These are phyloP conservation scores for Agrotis clavis DNA, from an alignment of 2,888 invertebrate species.

Conservation along the genomic window DNA sequence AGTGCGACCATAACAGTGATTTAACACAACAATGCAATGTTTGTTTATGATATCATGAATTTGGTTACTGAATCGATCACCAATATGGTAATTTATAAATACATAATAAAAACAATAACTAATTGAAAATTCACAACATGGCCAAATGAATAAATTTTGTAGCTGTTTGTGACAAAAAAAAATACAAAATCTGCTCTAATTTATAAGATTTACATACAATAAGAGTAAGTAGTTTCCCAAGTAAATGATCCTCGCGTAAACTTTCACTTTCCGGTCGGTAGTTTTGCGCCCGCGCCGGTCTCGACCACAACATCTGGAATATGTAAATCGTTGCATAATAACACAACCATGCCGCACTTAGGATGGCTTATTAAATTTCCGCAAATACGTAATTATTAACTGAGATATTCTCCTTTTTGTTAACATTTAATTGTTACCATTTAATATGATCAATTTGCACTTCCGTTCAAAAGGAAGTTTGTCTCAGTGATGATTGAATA, in stretches of 20 bases:
- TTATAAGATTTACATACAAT: slow-evolving; percentile 36
- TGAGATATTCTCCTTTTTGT: not conserved
- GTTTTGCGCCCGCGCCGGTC: slow-evolving; percentile 45
- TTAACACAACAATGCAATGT: slow-evolving; percentile 14
- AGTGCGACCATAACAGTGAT: slow-evolving; percentile 17
- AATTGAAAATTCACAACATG: not conserved
- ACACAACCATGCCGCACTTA: slow-evolving; percentile 39
- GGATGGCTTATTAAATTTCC: slow-evolving; percentile 33
- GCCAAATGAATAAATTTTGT: not conserved
- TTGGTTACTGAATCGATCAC: not conserved
- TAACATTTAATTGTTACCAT: too few relatives aligned
- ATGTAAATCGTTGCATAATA: slow-evolving; percentile 65
- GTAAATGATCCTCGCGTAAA: slow-evolving; percentile 61
- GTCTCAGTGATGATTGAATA: not conserved
- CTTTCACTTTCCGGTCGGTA: slow-evolving; percentile 68
- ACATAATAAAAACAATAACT: not conserved
- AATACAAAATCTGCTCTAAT: not conserved
- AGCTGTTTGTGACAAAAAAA: not conserved
- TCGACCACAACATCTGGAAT: slow-evolving; percentile 60
- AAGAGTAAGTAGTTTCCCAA: slow-evolving; percentile 48
- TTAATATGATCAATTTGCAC: not conserved
- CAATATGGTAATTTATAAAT: not conserved
- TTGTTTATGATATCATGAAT: not conserved
- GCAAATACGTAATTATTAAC: not conserved
- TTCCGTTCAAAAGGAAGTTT: not conserved